Percentiles rank a stretch among this genome's conserved stretches.
These are phyloP conservation scores for Azemiops feae DNA, from an alignment of 2,113 vertebrate species.

Conservation along the genomic window DNA sequence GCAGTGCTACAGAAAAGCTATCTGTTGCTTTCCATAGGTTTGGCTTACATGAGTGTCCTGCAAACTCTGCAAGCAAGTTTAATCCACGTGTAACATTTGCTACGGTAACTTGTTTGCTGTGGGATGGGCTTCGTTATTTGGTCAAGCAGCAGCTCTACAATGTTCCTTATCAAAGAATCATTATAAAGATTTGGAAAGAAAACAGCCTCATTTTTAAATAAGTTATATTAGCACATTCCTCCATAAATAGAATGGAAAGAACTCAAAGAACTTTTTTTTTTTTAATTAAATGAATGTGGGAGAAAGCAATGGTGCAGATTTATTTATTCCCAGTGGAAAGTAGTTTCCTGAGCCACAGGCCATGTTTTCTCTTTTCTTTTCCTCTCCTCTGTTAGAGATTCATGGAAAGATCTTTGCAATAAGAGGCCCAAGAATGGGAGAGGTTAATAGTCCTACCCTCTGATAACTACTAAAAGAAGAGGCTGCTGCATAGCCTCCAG, in stretches of 20 bases:
- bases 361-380: not conserved
- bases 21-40: not conserved
- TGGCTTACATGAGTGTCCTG: too few relatives aligned
- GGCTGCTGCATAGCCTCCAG: constrained; percentile 40
- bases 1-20: not conserved
- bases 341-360: not conserved
- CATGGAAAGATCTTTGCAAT: constrained; percentile 53
- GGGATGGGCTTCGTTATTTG: not conserved
- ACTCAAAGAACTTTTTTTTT: not conserved
- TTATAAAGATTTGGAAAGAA: not conserved
- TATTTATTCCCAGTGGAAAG: not conserved
- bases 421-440: constrained; percentile 36
- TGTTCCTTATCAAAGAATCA: not conserved
- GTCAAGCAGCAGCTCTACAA: not conserved
- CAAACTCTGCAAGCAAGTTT: not conserved
- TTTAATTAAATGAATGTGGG: not conserved
- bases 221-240: not conserved
- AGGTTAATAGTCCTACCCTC: constrained; percentile 42
- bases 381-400: constrained; percentile 4
- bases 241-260: not conserved
- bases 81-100: not conserved
- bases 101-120: not conserved
- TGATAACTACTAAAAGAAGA: not conserved
- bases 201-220: not conserved
- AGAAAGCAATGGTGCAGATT: not conserved